Evolutionary conservation across 1,140 invertebrate genomes (phyloP), one percentile per base, ranked within the genome.

Genomic region (Cydia strobilella): DNA sequence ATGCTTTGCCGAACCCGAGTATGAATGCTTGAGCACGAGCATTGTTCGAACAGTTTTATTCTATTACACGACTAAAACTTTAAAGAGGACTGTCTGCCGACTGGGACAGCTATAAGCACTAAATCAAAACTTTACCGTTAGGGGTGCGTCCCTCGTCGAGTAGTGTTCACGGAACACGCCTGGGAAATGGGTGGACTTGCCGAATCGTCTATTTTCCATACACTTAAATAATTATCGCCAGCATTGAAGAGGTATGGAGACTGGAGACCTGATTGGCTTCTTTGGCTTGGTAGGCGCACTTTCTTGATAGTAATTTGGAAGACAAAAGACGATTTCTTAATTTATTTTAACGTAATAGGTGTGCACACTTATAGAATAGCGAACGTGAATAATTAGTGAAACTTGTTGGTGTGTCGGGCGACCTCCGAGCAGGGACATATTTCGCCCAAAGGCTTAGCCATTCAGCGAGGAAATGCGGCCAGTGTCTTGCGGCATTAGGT

Each of bases 51-150:
- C 84, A 87, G 82, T 90, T 91, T 92, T 91, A 92, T 92, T 92
- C 90, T 87, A 91, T 91, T 90, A 91, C 83, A 84, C 83, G 82
- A 76, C 82, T 87, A 85, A 86, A 91, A 91, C 80, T 91, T 91
- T 91, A 86, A 92, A 90, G 88, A 90, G 89, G 85, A 79, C 84
- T 84, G 81, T 81, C 84, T 75, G 73, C 75, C 80, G 82, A 81
- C 85, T 85, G 86, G 80, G 86, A 89, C 86, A 88, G 87, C 84
- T 87, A 91, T 91, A 92, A 90, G 88, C 86, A 89, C 88, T 92
- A 91, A 92, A 91, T 92, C 90, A 91, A 90, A 92, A 92, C 89
- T 92, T 91, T 87, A 80, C 82, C 86, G 83, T 86, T 86, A 81
- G 78, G 78, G 82, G 78, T 81, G 81, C 78, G 80, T 20, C 65